Evolutionary conservation across 1,140 invertebrate genomes (phyloP).

Genomic region (Eumaeus atala): DNA sequence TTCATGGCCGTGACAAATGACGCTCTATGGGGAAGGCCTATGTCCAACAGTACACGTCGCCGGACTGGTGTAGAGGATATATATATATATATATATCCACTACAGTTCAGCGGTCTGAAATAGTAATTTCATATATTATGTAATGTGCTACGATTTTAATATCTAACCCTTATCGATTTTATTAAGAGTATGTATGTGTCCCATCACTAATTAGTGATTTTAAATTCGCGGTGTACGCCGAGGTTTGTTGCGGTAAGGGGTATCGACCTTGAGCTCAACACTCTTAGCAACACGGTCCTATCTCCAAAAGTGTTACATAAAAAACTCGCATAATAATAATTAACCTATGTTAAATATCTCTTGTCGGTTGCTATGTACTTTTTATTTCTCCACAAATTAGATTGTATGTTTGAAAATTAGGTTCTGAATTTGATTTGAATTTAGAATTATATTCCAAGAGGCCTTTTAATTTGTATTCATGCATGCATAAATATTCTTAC

Average conservation of each 20-base stretch:
- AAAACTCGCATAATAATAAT: slow-evolving; percentile 19
- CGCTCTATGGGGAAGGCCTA: too few species aligned
- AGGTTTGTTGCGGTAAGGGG: slow-evolving; percentile 47
- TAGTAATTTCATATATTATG: too few species aligned
- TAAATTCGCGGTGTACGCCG: slow-evolving; percentile 54
- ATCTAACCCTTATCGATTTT: too few species aligned
- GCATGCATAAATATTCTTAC: too few species aligned
- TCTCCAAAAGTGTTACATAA: slow-evolving; percentile 35
- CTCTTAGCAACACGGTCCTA: slow-evolving; percentile 35
- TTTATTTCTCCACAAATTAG: not conserved
- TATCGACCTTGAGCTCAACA: slow-evolving; percentile 49
- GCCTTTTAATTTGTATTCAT: too few species aligned
- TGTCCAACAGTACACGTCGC: too few species aligned
- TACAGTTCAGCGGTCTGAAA: too few species aligned
- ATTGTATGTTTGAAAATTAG: not conserved
- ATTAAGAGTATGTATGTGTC: not conserved
- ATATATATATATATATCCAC: too few species aligned
- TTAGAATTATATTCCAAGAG: too few species aligned
- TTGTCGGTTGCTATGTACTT: slow-evolving; percentile 5
- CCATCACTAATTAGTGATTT: slow-evolving; percentile 40
- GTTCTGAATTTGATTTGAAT: not conserved
- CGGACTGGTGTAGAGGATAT: too few species aligned
- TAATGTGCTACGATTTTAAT: too few species aligned
- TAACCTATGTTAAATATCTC: not conserved
- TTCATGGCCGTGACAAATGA: too few species aligned